Percentiles rank a stretch among this genome's conserved stretches.
Conservation (phyloP, 2,888 invertebrate species). For the Scaptodrosophila latifasciaeformis region DNA sequence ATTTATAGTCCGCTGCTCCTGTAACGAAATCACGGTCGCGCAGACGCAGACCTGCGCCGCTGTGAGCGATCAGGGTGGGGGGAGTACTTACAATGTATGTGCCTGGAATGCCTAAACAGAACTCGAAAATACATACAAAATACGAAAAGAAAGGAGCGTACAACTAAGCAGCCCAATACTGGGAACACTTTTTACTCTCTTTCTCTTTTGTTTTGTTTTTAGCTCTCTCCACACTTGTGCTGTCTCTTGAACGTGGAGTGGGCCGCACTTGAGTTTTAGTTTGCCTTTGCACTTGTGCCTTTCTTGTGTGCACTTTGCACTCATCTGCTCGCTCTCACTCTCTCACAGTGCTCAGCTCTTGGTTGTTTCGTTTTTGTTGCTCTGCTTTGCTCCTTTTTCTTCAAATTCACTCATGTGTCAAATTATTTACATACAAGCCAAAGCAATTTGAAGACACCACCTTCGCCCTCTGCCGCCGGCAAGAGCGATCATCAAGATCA, state of each 20-base stretch:
- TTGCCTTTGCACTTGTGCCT: slow-evolving; percentile 45
- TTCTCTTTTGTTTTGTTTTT: slow-evolving; percentile 4
- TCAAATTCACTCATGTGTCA: slow-evolving; percentile 35
- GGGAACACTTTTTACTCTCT: neutral
- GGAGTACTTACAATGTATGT: slow-evolving; percentile 22
- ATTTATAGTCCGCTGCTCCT: slow-evolving; percentile 56
- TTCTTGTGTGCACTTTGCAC: no score
- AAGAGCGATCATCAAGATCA: no score
- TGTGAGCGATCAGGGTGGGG: slow-evolving; percentile 2
- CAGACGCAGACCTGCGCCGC: slow-evolving; percentile 12
- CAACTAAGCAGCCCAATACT: neutral
- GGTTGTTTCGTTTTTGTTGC: slow-evolving; percentile 5
- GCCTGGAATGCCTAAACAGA: slow-evolving; percentile 46
- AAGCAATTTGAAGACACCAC: no score
- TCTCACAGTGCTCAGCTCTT: neutral
- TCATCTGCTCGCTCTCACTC: neutral
- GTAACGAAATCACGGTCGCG: slow-evolving; percentile 18
- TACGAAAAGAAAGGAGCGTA: slow-evolving; percentile 24
- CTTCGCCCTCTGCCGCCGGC: no score
- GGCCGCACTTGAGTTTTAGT: slow-evolving; percentile 33
- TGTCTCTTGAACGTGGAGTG: neutral
- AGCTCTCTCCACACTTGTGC: neutral
- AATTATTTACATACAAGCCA: slow-evolving; percentile 43
- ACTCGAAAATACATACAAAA: slow-evolving; percentile 10
- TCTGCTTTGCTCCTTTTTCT: slow-evolving; percentile 3